These are phyloP conservation scores for Bombus ignitus DNA, from an alignment of 1,140 invertebrate genomes.

Conservation along the genomic window DNA sequence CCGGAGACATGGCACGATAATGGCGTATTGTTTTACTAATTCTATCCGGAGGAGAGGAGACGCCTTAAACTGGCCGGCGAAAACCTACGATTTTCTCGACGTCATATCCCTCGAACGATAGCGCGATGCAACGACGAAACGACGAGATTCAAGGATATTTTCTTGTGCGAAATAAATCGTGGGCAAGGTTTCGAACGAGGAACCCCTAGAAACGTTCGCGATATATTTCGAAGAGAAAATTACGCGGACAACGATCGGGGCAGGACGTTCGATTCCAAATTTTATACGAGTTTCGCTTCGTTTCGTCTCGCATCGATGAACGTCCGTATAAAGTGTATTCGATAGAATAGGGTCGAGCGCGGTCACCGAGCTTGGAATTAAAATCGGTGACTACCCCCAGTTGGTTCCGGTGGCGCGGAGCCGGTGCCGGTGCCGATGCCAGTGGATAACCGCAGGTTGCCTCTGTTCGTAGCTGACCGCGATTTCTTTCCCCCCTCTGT, in stretches of 20 bases:
- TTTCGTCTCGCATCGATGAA: constrained; percentile 37
- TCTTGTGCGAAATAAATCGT: neutral
- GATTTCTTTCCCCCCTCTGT: neutral
- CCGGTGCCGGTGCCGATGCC: neutral
- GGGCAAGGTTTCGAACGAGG: neutral
- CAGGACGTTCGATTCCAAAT: neutral
- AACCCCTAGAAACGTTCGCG: neutral
- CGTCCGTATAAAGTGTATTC: constrained; percentile 25
- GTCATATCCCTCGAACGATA: too few relatives aligned
- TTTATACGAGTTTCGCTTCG: constrained; percentile 22
- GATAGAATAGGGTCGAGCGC: constrained; percentile 34
- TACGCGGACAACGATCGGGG: neutral
- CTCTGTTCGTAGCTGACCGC: constrained; percentile 8
- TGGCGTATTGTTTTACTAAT: constrained; percentile 76
- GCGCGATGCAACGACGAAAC: neutral
- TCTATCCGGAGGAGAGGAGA: constrained; percentile 55
- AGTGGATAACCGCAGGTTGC: constrained; percentile 26
- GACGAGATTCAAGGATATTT: neutral
- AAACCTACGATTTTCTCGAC: neutral
- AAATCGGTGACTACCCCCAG: constrained; percentile 23
- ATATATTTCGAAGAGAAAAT: neutral
- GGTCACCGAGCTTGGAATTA: constrained; percentile 37
- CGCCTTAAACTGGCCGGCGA: neutral
- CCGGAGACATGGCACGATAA: constrained; percentile 65
- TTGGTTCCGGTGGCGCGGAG: neutral